phyloP scores from a whole-genome alignment of 2,888 invertebrate species.

The Blera fallax region DNA sequence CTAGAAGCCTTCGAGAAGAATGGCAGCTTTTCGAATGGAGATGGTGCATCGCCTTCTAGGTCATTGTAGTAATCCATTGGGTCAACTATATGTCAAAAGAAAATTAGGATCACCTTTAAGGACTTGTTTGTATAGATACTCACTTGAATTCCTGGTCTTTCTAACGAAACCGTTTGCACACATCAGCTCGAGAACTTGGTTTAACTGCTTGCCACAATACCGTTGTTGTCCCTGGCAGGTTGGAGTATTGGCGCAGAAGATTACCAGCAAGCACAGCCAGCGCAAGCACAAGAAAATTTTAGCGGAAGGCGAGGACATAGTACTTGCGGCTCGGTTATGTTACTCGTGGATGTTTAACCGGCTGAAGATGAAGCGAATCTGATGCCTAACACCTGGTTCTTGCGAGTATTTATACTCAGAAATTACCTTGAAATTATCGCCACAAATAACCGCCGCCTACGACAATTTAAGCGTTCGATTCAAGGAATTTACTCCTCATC shows the following conservation, averaged over 20 bases:
- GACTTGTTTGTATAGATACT: background rate
- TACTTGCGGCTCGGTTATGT: background rate
- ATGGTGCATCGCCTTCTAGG: background rate
- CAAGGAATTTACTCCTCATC: background rate
- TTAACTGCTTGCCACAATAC: background rate
- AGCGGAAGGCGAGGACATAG: background rate
- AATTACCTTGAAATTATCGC: background rate
- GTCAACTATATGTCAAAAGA: background rate
- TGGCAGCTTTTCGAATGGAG: conserved; percentile 43
- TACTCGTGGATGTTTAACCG: background rate
- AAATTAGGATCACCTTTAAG: background rate
- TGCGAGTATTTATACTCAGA: background rate
- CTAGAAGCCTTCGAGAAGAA: conserved; percentile 71
- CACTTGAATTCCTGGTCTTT: conserved; percentile 2
- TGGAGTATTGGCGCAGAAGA: background rate
- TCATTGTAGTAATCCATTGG: background rate
- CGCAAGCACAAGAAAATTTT: background rate
- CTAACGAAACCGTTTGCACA: background rate
- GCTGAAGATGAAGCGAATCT: background rate
- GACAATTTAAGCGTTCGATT: background rate
- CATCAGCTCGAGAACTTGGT: background rate
- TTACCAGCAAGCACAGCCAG: background rate
- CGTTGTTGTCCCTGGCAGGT: background rate
- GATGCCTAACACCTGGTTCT: background rate
- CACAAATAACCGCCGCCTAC: too few relatives aligned